phyloP scores from a whole-genome alignment of 2,113 vertebrate genomes.

The Microcebus murinus region DNA sequence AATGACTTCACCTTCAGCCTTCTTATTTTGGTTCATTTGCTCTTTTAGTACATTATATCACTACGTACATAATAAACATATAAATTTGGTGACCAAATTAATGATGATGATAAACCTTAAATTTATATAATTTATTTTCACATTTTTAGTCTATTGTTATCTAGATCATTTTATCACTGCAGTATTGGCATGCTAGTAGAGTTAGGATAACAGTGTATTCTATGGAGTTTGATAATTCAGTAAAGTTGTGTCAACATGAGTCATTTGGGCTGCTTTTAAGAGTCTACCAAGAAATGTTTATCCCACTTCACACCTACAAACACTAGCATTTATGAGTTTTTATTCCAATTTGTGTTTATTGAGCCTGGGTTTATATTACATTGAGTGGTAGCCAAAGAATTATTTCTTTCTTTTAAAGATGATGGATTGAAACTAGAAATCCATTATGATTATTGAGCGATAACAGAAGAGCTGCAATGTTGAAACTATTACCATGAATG shows the following conservation, averaged over 20 bases:
- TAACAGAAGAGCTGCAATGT: neutral
- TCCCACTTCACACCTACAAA: neutral
- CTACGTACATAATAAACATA: neutral
- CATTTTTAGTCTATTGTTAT: neutral
- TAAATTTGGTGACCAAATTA: neutral
- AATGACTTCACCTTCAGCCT: neutral
- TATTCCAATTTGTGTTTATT: slow-evolving; percentile 53
- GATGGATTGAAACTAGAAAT: slow-evolving; percentile 14
- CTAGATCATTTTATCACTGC: neutral
- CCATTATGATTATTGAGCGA: neutral
- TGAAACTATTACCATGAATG: neutral
- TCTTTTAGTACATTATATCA: neutral
- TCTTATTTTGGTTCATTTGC: neutral
- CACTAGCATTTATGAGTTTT: slow-evolving; percentile 25
- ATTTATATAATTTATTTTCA: neutral
- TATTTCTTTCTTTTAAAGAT: neutral
- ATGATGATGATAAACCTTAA: neutral
- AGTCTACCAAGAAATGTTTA: slow-evolving; percentile 37
- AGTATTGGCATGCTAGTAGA: neutral
- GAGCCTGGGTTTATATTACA: neutral
- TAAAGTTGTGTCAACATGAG: neutral
- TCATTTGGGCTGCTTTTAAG: slow-evolving; percentile 49
- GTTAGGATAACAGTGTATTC: neutral
- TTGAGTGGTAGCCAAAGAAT: neutral
- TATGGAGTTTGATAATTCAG: neutral